Conservation (phyloP, 2,888 invertebrate species). For the Latrodectus elegans region DNA sequence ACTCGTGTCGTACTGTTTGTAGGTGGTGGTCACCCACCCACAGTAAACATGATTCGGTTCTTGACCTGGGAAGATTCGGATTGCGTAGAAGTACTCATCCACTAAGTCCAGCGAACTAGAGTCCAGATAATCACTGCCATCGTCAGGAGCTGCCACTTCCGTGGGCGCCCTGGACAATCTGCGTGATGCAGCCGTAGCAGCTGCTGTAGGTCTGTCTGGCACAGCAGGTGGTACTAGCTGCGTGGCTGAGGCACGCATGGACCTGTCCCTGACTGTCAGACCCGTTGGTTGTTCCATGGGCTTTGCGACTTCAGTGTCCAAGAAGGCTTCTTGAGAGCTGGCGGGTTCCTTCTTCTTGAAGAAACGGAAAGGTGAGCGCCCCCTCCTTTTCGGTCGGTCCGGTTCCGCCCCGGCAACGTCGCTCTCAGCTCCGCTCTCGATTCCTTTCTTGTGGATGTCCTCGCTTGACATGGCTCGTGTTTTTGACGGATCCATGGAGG, state of each 20-base stretch:
- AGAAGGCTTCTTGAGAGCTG: slow-evolving; percentile 20
- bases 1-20: slow-evolving; percentile 76
- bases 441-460: slow-evolving; percentile 68
- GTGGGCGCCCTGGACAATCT: slow-evolving; percentile 59
- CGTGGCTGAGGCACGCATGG: slow-evolving; percentile 60
- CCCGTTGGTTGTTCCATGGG: neutral
- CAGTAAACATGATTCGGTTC: slow-evolving; percentile 96
- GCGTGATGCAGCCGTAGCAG: slow-evolving; percentile 68
- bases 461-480: slow-evolving; percentile 69
- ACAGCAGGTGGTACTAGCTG: slow-evolving; percentile 81
- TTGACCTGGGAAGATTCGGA: slow-evolving; percentile 91
- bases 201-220: slow-evolving; percentile 76
- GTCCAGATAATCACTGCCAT: slow-evolving; percentile 77
- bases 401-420: slow-evolving; percentile 76
- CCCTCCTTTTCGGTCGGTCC: slow-evolving; percentile 80
- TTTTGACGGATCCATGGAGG: slow-evolving; percentile 50
- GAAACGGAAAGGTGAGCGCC: slow-evolving; percentile 94
- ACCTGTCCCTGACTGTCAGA: neutral
- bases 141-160: slow-evolving; percentile 58
- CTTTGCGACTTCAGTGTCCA: slow-evolving; percentile 11
- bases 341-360: slow-evolving; percentile 83
- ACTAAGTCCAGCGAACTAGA: slow-evolving; percentile 90
- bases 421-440: slow-evolving; percentile 50
- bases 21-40: slow-evolving; percentile 99
- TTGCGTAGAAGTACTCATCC: slow-evolving; percentile 97